These are phyloP conservation scores for Temnothorax ravouxi DNA, from an alignment of 2,888 invertebrate species.

Conservation along the genomic window DNA sequence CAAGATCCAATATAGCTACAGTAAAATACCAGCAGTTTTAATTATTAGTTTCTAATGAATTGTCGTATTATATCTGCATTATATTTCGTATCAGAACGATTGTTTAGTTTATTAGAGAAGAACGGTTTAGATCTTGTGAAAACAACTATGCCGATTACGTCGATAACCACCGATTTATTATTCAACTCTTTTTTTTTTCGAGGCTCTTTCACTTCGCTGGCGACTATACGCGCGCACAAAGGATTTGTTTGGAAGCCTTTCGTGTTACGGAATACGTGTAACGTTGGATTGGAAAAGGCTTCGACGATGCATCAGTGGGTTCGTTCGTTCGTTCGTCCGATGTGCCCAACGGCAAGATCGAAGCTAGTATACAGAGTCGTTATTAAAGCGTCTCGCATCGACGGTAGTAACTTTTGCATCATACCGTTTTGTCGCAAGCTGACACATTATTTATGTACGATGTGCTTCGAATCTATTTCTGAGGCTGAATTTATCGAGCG, in stretches of 20 bases:
- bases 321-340: slow-evolving; percentile 56
- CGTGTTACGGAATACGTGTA: slow-evolving; percentile 64
- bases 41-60: not conserved
- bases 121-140: not conserved
- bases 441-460: slow-evolving; percentile 1
- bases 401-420: not conserved
- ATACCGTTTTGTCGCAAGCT: slow-evolving; percentile 7
- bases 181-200: slow-evolving; percentile 25
- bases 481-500: slow-evolving; percentile 35
- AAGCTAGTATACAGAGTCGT: not conserved
- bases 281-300: slow-evolving; percentile 77
- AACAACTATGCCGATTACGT: slow-evolving; percentile 6
- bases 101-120: not conserved
- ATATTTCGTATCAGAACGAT: not conserved
- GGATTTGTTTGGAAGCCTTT: slow-evolving; percentile 80
- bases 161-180: slow-evolving; percentile 26
- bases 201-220: slow-evolving; percentile 70
- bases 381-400: not conserved
- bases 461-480: slow-evolving; percentile 18
- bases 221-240: slow-evolving; percentile 71
- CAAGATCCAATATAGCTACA: not conserved
- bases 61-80: not conserved
- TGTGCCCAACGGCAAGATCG: slow-evolving; percentile 43
- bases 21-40: not conserved
- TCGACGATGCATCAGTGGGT: slow-evolving; percentile 70